A percentile compares a stretch with the other conserved stretches of the same genome.
Conservation (phyloP, 1,140 invertebrate genomes). For the Hylyphantes graminicola region DNA sequence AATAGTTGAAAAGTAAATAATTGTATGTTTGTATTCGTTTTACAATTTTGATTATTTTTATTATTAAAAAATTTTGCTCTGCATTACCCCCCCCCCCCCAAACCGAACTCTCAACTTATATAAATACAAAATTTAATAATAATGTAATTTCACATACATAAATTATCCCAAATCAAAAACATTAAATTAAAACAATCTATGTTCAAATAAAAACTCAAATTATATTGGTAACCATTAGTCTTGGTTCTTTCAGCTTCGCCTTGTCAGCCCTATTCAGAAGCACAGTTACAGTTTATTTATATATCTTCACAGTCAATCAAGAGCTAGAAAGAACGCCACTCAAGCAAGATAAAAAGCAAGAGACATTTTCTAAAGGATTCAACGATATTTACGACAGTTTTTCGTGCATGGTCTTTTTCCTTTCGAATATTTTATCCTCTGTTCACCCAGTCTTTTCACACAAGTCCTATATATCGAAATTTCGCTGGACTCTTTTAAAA, state of each 20-base stretch:
- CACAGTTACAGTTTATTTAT: constrained; percentile 43
- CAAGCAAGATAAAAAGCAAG: constrained; percentile 27
- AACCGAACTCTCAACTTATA: too few relatives aligned
- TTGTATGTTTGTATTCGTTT: too few relatives aligned
- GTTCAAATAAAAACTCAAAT: background rate
- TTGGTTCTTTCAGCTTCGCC: background rate
- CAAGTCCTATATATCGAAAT: too few relatives aligned
- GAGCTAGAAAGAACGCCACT: constrained; percentile 10
- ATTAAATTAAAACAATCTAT: too few relatives aligned
- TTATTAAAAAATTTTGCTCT: too few relatives aligned
- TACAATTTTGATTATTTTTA: too few relatives aligned
- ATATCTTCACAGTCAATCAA: constrained; percentile 40
- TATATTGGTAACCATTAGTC: background rate
- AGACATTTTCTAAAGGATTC: constrained; percentile 26
- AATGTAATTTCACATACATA: too few relatives aligned
- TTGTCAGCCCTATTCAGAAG: constrained; percentile 35
- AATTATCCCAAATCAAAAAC: too few relatives aligned
- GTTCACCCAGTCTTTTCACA: constrained; percentile 33
- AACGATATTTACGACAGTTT: constrained; percentile 41
- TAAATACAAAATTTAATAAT: too few relatives aligned
- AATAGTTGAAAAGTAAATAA: too few relatives aligned
- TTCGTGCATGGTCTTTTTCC: constrained; percentile 14
- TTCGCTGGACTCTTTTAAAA: too few relatives aligned
- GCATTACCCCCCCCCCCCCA: too few relatives aligned
- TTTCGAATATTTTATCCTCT: background rate